Evolutionary conservation across 2,113 vertebrate species (phyloP).

Genomic region (Larimichthys crocea): DNA sequence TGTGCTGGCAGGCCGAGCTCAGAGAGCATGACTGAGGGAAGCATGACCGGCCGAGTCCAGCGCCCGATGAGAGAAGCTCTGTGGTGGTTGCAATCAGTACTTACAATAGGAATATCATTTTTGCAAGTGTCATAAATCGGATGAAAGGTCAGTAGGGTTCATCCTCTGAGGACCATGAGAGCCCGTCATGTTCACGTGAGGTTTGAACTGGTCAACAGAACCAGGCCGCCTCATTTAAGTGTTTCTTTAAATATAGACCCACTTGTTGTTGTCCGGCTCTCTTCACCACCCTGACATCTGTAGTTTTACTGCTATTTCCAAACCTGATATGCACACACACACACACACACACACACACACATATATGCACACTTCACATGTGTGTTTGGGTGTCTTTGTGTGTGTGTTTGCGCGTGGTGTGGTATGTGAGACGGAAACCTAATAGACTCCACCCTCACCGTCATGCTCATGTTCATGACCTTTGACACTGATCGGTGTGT

Average conservation of each 20-base stretch:
- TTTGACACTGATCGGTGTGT: constrained; percentile 1
- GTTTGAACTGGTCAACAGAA: not conserved
- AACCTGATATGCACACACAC: not conserved
- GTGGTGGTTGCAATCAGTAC: too few species aligned
- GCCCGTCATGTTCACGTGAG: too few species aligned
- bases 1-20: too few species aligned
- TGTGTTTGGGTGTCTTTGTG: not conserved
- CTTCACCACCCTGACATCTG: not conserved
- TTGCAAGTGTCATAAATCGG: too few species aligned
- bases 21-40: too few species aligned
- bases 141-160: too few species aligned
- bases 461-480: constrained; percentile 38
- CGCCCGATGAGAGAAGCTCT: too few species aligned
- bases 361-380: not conserved
- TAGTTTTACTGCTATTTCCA: not conserved
- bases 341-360: too few species aligned
- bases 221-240: not conserved
- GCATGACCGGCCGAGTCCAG: too few species aligned
- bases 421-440: constrained; percentile 10
- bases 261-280: not conserved
- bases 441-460: not conserved
- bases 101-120: too few species aligned
- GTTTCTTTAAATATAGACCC: not conserved
- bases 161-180: too few species aligned
- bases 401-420: not conserved